Evolutionary conservation across 64 coral and sea anemone species (phyloP).

Genomic region (Dendrophyllia cribrosa): DNA sequence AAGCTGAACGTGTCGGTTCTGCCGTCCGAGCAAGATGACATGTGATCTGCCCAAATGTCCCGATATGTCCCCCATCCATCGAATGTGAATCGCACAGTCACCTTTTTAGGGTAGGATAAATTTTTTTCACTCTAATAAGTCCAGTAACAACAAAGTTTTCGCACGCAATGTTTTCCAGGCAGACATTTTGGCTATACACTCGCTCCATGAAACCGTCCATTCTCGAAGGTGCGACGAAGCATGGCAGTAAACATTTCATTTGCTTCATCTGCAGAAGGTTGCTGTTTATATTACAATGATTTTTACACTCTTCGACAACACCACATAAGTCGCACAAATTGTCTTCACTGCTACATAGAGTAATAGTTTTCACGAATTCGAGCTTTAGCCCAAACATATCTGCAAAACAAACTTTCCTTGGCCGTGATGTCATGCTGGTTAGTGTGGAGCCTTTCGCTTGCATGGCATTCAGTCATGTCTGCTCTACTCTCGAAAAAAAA

Average conservation of each 20-base stretch:
- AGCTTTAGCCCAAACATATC: constrained; percentile 32
- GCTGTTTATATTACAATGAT: constrained; percentile 20
- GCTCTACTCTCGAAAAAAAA: neutral
- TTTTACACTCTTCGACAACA: neutral
- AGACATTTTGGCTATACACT: constrained; percentile 68
- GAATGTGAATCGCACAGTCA: constrained; percentile 53
- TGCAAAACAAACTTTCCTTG: constrained; percentile 65
- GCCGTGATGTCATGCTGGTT: neutral
- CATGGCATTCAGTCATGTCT: neutral
- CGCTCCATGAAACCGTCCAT: constrained; percentile 52
- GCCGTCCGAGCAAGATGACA: constrained; percentile 59
- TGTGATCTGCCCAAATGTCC: constrained; percentile 71
- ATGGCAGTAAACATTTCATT: neutral
- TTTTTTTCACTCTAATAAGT: constrained; percentile 68
- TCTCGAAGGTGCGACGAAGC: constrained; percentile 30
- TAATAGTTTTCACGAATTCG: constrained; percentile 62
- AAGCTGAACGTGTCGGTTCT: constrained; percentile 73
- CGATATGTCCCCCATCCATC: constrained; percentile 48
- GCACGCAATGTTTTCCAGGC: constrained; percentile 53
- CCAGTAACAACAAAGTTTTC: constrained; percentile 62
- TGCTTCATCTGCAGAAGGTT: neutral
- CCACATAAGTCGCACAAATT: constrained; percentile 14
- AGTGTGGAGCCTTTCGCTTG: neutral
- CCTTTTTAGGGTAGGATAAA: constrained; percentile 62
- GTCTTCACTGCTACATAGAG: constrained; percentile 57